Conservation (phyloP, 2,888 invertebrate genomes). For the Philereme vetulata region DNA sequence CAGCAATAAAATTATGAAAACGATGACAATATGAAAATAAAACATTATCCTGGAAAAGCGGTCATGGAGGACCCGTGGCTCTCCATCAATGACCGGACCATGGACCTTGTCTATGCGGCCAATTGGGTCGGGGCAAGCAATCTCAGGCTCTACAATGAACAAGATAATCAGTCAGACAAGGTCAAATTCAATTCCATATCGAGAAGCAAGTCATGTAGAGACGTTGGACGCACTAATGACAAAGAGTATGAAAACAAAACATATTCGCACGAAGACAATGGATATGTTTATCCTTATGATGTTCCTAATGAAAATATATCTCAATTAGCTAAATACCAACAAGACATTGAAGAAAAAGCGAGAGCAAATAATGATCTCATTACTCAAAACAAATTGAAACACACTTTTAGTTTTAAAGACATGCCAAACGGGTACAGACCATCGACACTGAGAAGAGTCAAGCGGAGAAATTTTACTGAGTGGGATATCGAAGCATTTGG, state of each 20-base stretch:
- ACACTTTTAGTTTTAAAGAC: constrained; percentile 84
- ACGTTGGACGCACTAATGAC: constrained; percentile 66
- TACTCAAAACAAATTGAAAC: constrained; percentile 78
- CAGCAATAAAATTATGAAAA: constrained; percentile 14
- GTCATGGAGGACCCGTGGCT: constrained; percentile 90
- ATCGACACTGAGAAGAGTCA: constrained; percentile 82
- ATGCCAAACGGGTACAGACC: constrained; percentile 85
- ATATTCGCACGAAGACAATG: constrained; percentile 64
- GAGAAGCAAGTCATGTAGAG: constrained; percentile 78
- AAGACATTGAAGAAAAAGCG: constrained; percentile 82
- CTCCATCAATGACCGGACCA: constrained; percentile 86
- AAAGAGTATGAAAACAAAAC: constrained; percentile 61
- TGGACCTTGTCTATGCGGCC: constrained; percentile 92
- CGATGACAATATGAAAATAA: constrained; percentile 88
- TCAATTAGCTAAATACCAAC: constrained; percentile 85
- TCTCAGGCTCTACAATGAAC: constrained; percentile 73
- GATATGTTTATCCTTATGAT: constrained; percentile 60
- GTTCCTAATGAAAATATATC: constrained; percentile 76
- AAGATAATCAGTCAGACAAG: constrained; percentile 59
- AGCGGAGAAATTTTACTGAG: constrained; percentile 81
- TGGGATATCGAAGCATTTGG: constrained; percentile 82
- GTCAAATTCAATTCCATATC: constrained; percentile 76
- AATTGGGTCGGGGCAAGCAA: constrained; percentile 91
- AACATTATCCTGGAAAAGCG: constrained; percentile 93
- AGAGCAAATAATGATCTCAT: constrained; percentile 81